phyloP scores from a whole-genome alignment of 1,140 invertebrate species.

The Agrypnia vestita region DNA sequence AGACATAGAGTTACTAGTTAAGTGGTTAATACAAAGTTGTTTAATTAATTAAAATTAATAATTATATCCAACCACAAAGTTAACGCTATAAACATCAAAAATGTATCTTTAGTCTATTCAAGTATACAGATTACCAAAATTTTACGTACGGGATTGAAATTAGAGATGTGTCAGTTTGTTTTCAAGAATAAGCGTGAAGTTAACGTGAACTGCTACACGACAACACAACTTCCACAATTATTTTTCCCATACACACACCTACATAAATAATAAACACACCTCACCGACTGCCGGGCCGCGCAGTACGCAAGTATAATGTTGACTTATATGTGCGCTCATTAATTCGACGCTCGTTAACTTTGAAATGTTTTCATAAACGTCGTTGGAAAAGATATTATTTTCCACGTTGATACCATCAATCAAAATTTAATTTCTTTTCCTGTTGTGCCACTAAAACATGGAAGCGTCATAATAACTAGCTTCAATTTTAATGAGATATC shows the following conservation, averaged over 20 bases:
- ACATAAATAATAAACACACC: not conserved
- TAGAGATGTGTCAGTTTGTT: not conserved
- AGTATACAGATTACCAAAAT: too few relatives aligned
- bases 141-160: too few relatives aligned
- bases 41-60: too few relatives aligned
- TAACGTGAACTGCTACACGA: not conserved
- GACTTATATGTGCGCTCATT: not conserved
- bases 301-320: not conserved
- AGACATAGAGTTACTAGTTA: too few relatives aligned
- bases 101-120: too few relatives aligned
- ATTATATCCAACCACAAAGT: too few relatives aligned
- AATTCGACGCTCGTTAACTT: constrained; percentile 10
- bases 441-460: constrained; percentile 23
- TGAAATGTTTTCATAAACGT: constrained; percentile 16
- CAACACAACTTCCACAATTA: not conserved
- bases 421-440: constrained; percentile 22
- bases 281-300: not conserved
- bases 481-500: not conserved
- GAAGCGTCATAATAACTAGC: constrained; percentile 1
- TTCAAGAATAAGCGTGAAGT: not conserved
- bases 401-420: constrained; percentile 5
- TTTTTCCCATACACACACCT: not conserved
- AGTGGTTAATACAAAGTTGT: too few relatives aligned
- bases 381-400: constrained; percentile 27
- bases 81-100: too few relatives aligned